A percentile compares a stretch with the other conserved stretches of the same genome.
These are phyloP conservation scores for Stenolophus ochropezus DNA, from an alignment of 2,888 invertebrate genomes.

Conservation along the genomic window DNA sequence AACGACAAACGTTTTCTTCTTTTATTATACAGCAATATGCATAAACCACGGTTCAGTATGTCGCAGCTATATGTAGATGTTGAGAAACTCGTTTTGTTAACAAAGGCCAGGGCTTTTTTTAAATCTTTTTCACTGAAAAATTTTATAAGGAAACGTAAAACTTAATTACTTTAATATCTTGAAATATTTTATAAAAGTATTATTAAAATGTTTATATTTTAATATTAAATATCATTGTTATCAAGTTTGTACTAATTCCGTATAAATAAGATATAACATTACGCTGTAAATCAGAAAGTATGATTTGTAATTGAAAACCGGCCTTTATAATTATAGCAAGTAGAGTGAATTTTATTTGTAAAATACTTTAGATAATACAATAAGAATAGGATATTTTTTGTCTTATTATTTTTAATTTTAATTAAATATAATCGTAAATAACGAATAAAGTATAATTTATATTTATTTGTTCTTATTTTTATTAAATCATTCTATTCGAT, in stretches of 20 bases:
- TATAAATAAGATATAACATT: background rate
- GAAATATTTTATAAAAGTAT: background rate
- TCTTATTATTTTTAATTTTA: too few species aligned
- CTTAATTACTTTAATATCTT: too few species aligned
- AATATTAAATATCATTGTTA: background rate
- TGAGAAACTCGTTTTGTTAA: conserved; percentile 50
- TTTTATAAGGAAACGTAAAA: background rate
- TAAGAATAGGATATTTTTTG: background rate
- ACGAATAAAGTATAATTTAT: too few species aligned
- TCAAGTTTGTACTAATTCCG: background rate
- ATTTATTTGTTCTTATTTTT: too few species aligned
- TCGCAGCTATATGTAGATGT: conserved; percentile 37
- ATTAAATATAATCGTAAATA: too few species aligned
- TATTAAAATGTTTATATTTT: background rate
- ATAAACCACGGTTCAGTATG: conserved; percentile 6
- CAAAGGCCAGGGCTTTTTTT: conserved; percentile 48
- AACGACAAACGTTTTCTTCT: conserved; percentile 44
- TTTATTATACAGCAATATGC: conserved; percentile 26
- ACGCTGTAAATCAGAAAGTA: background rate
- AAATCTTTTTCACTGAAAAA: background rate
- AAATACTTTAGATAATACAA: background rate
- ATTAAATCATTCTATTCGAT: too few species aligned
- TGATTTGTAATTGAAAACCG: background rate
- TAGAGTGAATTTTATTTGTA: background rate
- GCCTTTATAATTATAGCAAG: background rate